phyloP scores from a whole-genome alignment of 1,140 invertebrate species.

The Lamellibrachia luymesi region DNA sequence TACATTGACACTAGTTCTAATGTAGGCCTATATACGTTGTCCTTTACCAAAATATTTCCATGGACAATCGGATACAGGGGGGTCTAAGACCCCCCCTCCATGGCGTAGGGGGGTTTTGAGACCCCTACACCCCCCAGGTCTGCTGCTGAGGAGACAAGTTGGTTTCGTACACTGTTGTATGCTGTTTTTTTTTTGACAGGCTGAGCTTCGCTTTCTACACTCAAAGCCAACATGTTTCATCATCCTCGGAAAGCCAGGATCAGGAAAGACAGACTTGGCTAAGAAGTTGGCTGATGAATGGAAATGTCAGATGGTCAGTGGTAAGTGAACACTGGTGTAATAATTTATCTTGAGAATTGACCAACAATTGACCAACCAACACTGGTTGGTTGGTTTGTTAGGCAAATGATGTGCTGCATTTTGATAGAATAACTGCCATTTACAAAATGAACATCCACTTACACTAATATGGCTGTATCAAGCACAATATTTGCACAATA shows the following conservation, averaged over 20 bases:
- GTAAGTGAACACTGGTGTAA: slow-evolving; percentile 35
- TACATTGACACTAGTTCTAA: no score
- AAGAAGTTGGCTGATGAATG: slow-evolving; percentile 53
- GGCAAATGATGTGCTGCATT: background rate
- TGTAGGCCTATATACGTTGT: no score
- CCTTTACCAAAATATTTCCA: no score
- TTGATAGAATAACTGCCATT: no score
- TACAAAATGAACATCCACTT: no score
- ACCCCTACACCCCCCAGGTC: no score
- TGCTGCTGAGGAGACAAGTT: no score
- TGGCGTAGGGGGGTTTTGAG: no score
- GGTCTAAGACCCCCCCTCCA: no score
- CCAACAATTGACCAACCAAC: background rate
- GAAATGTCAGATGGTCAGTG: slow-evolving; percentile 55
- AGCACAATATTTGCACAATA: no score
- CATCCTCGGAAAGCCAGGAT: slow-evolving; percentile 55
- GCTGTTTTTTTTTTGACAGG: slow-evolving; percentile 37
- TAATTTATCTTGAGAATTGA: background rate
- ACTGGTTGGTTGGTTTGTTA: background rate
- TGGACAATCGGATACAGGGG: no score
- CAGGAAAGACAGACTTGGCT: slow-evolving; percentile 53
- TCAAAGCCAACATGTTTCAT: slow-evolving; percentile 58
- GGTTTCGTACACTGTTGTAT: background rate
- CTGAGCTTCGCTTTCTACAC: slow-evolving; percentile 50
- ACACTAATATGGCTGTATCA: no score